Base-by-base conservation (phyloP, 2,113 vertebrate genomes). In the Carettochelys insculpta region DNA sequence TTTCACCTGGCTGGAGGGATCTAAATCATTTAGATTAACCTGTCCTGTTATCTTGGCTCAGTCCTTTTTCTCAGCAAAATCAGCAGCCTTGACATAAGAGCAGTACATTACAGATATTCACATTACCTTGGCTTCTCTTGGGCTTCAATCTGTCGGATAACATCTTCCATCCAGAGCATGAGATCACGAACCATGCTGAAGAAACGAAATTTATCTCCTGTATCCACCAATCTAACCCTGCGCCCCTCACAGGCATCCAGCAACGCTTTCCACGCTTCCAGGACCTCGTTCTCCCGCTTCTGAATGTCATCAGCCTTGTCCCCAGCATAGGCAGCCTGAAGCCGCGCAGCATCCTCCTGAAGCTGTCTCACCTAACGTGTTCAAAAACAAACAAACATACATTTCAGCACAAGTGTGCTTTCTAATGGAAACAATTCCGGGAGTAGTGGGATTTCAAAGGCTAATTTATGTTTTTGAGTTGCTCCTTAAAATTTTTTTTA, bases 231-330 rank as follows among this genome's bases (percentile, higher is more conserved):
- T 29, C 98, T 97, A 2, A 98, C 95, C 88, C 99, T 94, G 81
- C 99, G 98, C 10, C 98, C 98, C 51, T 99, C 98, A 0, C 99
- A 99, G 77, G 99, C 98, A 24, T 99, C 99, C 95, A 99, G 89
- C 77, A 99, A 98, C 1, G 96, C 92, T 91, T 98, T 98, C 99
- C 99, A 99, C 0, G 99, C 98, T 94, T 99, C 99, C 47, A 99
- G 96, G 29, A 99, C 99, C 89, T 99, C 99, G 0, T 98, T 97
- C 96, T 99, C 99, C 16, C 99, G 95, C 93, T 98, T 98, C 97
- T 99, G 99, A 92, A 99, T 99, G 97, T 99, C 99, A 7, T 99
- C 99, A 0, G 99, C 99, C 96, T 99, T 99, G 94, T 99, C 99
- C 41, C 99, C 99, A 0, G 99, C 99, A 1, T 99, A 99, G 12